A percentile compares a stretch with the other conserved stretches of the same genome.
Evolutionary conservation across 2,797 vertebrate genomes (phyloP).

Genomic region (Benthosema pterotum): DNA sequence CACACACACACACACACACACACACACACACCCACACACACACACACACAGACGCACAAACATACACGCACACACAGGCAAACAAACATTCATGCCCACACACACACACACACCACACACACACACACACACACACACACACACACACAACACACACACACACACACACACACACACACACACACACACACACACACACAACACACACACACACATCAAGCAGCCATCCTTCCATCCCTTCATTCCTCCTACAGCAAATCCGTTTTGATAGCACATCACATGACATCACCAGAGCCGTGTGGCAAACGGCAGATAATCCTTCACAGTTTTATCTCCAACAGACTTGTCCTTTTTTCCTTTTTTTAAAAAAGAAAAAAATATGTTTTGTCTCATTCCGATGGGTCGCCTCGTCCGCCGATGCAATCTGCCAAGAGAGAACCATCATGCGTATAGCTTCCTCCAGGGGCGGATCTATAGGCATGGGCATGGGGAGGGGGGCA

Average conservation of each 20-base stretch:
- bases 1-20: conserved; percentile 5
- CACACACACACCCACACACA: not conserved
- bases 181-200: not conserved
- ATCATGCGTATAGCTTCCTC: too few species aligned
- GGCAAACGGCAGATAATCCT: conserved; percentile 83
- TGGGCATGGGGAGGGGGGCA: too few species aligned
- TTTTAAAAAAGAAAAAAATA: too few species aligned
- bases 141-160: conserved; percentile 25
- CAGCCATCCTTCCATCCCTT: conserved; percentile 63
- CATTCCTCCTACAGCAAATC: conserved; percentile 78
- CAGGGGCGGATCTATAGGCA: too few species aligned
- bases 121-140: conserved; percentile 7
- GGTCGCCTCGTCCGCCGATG: conserved; percentile 76
- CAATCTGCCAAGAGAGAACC: conserved; percentile 74
- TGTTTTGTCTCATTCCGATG: conserved; percentile 69
- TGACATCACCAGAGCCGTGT: conserved; percentile 41
- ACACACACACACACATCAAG: conserved; percentile 16
- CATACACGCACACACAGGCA: conserved; percentile 15
- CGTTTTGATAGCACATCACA: conserved; percentile 81
- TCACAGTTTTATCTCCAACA: conserved; percentile 78
- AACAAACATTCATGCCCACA: not conserved
- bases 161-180: conserved; percentile 16
- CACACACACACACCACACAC: conserved; percentile 30
- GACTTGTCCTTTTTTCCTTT: conserved; percentile 56
- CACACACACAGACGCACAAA: conserved; percentile 36